phyloP scores from a whole-genome alignment of 2,888 invertebrate genomes.

The Phyllotreta cruciferae region DNA sequence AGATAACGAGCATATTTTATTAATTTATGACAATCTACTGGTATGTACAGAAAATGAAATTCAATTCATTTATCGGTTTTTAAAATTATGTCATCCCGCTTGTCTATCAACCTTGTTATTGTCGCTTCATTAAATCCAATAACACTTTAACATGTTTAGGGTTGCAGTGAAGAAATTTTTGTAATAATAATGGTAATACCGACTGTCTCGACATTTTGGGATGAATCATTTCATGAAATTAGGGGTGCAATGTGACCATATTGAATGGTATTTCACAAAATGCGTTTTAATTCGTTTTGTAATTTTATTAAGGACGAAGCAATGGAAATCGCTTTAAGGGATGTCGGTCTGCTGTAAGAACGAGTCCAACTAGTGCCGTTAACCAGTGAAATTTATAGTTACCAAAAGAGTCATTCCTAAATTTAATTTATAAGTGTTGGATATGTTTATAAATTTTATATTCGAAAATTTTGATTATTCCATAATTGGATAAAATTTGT shows the following conservation, averaged over 20 bases:
- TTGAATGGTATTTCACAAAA: slow-evolving; percentile 2
- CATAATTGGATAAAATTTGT: slow-evolving; percentile 10
- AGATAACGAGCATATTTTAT: background rate
- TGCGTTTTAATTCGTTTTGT: slow-evolving; percentile 38
- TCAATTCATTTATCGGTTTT: no score
- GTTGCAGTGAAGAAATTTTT: no score
- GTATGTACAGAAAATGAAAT: no score
- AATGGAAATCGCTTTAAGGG: slow-evolving; percentile 90
- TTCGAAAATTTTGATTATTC: background rate
- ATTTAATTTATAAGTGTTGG: slow-evolving; percentile 12
- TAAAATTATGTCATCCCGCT: no score
- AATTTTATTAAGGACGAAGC: slow-evolving; percentile 81
- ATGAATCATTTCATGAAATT: background rate
- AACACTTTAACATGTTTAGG: no score
- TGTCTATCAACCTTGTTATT: no score
- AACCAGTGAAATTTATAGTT: slow-evolving; percentile 24
- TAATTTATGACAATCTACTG: no score
- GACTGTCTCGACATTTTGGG: no score
- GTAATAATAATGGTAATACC: no score
- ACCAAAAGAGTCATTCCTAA: slow-evolving; percentile 8
- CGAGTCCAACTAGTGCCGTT: slow-evolving; percentile 22
- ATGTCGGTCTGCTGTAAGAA: slow-evolving; percentile 84
- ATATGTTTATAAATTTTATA: slow-evolving; percentile 15
- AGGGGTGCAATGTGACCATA: background rate
- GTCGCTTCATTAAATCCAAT: no score